Conservation (phyloP, 2,113 vertebrate genomes). For the Oryzias woworae region DNA sequence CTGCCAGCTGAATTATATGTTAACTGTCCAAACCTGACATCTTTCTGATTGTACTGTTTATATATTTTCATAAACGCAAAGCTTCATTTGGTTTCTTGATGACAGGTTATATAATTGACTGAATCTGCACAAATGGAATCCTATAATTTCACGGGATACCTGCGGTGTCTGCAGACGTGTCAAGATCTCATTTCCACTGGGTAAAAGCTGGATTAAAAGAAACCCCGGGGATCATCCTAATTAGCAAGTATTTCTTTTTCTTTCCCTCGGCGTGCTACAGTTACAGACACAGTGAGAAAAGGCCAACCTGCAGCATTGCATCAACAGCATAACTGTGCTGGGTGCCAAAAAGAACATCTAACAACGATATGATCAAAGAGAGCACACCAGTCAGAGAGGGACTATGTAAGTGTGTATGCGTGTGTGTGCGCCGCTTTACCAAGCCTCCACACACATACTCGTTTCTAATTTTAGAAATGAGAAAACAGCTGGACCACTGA, state of each 20-base stretch:
- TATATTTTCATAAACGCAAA: background rate
- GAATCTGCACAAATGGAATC: constrained; percentile 10
- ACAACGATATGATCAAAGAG: constrained; percentile 46
- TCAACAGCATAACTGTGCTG: constrained; percentile 44
- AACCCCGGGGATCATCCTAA: constrained; percentile 31
- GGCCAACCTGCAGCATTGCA: constrained; percentile 36
- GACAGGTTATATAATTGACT: background rate
- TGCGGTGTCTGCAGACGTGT: constrained; percentile 20
- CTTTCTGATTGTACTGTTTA: background rate
- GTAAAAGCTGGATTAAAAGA: constrained; percentile 23
- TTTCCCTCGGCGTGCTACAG: constrained; percentile 17
- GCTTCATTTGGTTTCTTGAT: background rate
- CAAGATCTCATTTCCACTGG: constrained; percentile 27
- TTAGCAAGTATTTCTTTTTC: constrained; percentile 38
- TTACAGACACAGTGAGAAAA: constrained; percentile 39
- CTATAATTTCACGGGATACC: constrained; percentile 19
- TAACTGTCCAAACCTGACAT: too few species aligned
- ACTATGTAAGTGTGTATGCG: background rate
- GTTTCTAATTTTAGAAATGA: constrained; percentile 1
- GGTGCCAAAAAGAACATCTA: constrained; percentile 35
- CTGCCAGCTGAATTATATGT: too few species aligned
- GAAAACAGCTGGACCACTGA: constrained; percentile 34
- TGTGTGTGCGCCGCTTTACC: background rate
- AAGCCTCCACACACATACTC: background rate
- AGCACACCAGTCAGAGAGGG: constrained; percentile 21